These are phyloP conservation scores for Pagetopsis macropterus DNA, from an alignment of 2,797 vertebrate species.

Conservation along the genomic window DNA sequence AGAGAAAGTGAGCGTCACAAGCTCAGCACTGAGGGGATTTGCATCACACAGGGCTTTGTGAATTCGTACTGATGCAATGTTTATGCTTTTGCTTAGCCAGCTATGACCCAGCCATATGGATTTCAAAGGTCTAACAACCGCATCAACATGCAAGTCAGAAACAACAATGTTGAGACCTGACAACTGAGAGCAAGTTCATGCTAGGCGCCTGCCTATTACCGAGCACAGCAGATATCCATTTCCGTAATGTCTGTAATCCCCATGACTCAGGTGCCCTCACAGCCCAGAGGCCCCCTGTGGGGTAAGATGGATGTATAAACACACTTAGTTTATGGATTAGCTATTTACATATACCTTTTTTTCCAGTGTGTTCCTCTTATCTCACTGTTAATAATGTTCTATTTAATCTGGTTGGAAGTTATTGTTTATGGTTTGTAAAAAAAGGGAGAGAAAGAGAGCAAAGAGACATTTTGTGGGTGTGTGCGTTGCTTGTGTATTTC, in stretches of 20 bases:
- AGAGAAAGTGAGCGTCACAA: slow-evolving; percentile 9
- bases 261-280: slow-evolving; percentile 64
- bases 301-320: slow-evolving; percentile 27
- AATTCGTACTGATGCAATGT: slow-evolving; percentile 35
- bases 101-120: slow-evolving; percentile 19
- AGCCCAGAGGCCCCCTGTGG: slow-evolving; percentile 30
- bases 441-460: slow-evolving; percentile 3
- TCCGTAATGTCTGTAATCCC: slow-evolving; percentile 66
- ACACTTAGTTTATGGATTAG: slow-evolving; percentile 43
- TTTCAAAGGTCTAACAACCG: slow-evolving; percentile 39
- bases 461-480: slow-evolving; percentile 21
- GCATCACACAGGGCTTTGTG: slow-evolving; percentile 28
- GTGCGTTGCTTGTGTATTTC: slow-evolving; percentile 36
- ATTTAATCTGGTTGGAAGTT: slow-evolving; percentile 14
- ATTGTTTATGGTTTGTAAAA: slow-evolving; percentile 29
- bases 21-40: slow-evolving; percentile 5
- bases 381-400: slow-evolving; percentile 16
- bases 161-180: slow-evolving; percentile 28
- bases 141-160: slow-evolving; percentile 56
- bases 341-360: slow-evolving; percentile 6
- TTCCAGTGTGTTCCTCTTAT: slow-evolving; percentile 12
- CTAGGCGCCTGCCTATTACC: slow-evolving; percentile 41
- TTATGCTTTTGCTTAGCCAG: slow-evolving; percentile 22
- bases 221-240: slow-evolving; percentile 57
- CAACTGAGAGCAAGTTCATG: slow-evolving; percentile 36